Evolutionary conservation across 2,888 invertebrate species (phyloP).

Genomic region (Himalopsyche japonica): DNA sequence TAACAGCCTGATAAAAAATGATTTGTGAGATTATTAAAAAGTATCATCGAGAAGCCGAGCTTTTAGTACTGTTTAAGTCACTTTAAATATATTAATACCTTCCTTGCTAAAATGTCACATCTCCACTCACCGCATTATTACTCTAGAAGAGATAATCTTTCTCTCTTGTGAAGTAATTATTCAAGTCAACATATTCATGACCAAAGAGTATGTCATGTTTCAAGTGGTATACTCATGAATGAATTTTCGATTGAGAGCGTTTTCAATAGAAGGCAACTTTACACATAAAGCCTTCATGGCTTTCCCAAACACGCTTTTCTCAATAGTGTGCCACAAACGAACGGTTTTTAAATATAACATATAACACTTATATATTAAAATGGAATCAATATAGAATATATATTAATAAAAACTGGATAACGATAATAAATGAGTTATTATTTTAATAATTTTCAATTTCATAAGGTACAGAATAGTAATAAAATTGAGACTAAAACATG

Average conservation of each 20-base stretch:
- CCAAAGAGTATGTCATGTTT: not conserved
- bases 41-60: no score
- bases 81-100: not conserved
- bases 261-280: not conserved
- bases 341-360: not conserved
- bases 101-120: not conserved
- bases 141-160: not conserved
- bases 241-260: not conserved
- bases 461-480: no score
- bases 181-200: not conserved
- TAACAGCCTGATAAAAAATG: no score
- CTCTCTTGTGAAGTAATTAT: not conserved
- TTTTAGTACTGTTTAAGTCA: no score
- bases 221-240: not conserved
- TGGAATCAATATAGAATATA: no score
- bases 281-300: not conserved
- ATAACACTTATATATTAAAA: no score
- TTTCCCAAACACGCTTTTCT: not conserved
- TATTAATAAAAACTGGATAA: no score
- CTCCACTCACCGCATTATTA: not conserved
- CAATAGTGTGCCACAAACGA: not conserved
- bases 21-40: no score
- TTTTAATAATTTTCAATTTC: no score
- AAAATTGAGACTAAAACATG: no score
- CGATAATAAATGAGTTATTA: no score